These are phyloP conservation scores for Strix uralensis DNA, from an alignment of 2,113 vertebrate genomes.

Conservation along the genomic window DNA sequence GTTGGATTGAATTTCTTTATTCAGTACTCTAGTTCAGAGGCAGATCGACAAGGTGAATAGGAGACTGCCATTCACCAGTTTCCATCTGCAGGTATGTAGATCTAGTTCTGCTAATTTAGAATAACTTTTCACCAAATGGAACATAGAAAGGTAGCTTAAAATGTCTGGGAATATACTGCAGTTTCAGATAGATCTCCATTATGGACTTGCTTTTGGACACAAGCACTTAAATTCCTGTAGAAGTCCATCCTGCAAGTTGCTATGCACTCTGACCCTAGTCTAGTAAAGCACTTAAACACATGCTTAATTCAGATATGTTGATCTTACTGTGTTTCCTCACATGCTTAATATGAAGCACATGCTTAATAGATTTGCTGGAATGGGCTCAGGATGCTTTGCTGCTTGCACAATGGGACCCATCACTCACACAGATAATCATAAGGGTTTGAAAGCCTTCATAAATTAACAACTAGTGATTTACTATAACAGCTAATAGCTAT, in stretches of 20 bases:
- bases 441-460: not conserved
- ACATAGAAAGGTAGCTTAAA: not conserved
- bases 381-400: not conserved
- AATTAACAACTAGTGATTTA: conserved; percentile 2
- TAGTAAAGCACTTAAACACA: conserved; percentile 25
- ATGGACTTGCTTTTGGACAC: not conserved
- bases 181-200: not conserved
- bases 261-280: not conserved
- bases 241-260: not conserved
- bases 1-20: not conserved
- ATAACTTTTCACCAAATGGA: not conserved
- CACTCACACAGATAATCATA: not conserved
- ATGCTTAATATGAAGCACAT: conserved; percentile 45
- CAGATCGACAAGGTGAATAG: not conserved
- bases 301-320: conserved; percentile 3
- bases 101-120: not conserved
- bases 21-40: not conserved
- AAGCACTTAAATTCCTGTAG: not conserved
- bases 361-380: conserved; percentile 35
- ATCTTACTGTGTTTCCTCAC: not conserved
- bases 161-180: not conserved
- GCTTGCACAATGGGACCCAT: not conserved
- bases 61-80: not conserved
- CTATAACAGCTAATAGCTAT: not conserved
- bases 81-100: not conserved